Base-by-base conservation (phyloP, 2,797 vertebrate species). In the Enteromius trimaculatus region DNA sequence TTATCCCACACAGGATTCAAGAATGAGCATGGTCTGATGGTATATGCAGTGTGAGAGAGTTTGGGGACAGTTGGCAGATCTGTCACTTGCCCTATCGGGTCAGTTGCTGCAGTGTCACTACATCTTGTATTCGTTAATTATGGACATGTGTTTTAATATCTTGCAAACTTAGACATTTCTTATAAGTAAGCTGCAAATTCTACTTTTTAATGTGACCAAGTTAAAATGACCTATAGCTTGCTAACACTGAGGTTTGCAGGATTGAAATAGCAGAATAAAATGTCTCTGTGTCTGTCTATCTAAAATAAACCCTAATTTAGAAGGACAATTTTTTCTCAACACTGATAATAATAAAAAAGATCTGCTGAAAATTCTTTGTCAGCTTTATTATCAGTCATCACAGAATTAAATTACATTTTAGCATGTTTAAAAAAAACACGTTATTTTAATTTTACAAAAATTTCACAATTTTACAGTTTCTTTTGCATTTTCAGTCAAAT, bases 1-100 rank as follows among this genome's bases (percentile, higher is more conserved):
- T 65, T 78, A 64, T 78, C 58, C 77, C 42, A 78, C 17, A 77
- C 39, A 65, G 23, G 58, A 47, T 10, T 64, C 42, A 78, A 31
- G 26, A 78, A 76, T 77, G 23, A 65, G 42, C 23, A 78, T 6
- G 39, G 42, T 42, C 60, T 49, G 42, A 78, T 21, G 60, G 23
- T 39, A 42, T 65, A 17, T 11, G 13, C 16, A 78, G 39, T n/a
- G 42, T 7, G 60, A 65, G 39, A 34, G 23, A 9, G 42, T 78
- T 65, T 78, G 11, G 1, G 76, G 26, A 65, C 76, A 65, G 60
- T 47, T 65, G 76, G 76, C 60, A 49, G 42, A 78, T 21, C 42
- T 29, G 60, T 78, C 76, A 78, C 39, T 78, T 21, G 60, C 31
- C 55, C 60, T 44, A 14, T 29, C 17, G 3, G 39, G 76, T 65